phyloP scores from a whole-genome alignment of 1,140 invertebrate genomes.

The Drosophila aff. region DNA sequence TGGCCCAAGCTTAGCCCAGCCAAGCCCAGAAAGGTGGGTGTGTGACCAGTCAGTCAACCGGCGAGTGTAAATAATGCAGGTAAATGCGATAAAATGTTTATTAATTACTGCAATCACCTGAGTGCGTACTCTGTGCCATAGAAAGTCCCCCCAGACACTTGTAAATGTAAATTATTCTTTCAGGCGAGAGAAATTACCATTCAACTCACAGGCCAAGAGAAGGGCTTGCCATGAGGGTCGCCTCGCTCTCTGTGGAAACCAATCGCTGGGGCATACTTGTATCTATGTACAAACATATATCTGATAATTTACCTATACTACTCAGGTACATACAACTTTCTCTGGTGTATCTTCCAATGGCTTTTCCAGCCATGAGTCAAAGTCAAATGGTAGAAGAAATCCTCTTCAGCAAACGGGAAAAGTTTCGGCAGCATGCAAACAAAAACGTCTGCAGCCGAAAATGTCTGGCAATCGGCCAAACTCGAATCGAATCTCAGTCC shows the following conservation, averaged over 20 bases:
- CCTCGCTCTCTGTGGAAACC: slow-evolving; percentile 22
- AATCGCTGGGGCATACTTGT: slow-evolving; percentile 31
- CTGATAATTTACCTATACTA: slow-evolving; percentile 13
- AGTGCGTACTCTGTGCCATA: slow-evolving; percentile 46
- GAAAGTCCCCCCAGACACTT: slow-evolving; percentile 56
- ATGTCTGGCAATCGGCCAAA: slow-evolving; percentile 33
- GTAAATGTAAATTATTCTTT: slow-evolving; percentile 41
- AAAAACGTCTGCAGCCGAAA: slow-evolving; percentile 19
- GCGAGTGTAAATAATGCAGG: slow-evolving; percentile 50
- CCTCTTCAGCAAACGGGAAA: slow-evolving; percentile 28
- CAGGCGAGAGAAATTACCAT: slow-evolving; percentile 67
- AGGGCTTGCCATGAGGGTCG: slow-evolving; percentile 65
- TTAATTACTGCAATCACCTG: slow-evolving; percentile 54
- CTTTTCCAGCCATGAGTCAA: slow-evolving; percentile 54
- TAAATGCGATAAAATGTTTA: slow-evolving; percentile 67
- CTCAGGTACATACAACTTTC: slow-evolving; percentile 27
- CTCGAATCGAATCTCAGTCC: slow-evolving; percentile 14
- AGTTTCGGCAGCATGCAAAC: slow-evolving; percentile 38
- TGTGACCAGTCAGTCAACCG: slow-evolving; percentile 10
- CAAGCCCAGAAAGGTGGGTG: slow-evolving; percentile 33
- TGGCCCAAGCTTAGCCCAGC: slow-evolving; percentile 45
- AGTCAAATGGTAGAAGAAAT: slow-evolving; percentile 56
- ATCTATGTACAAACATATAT: slow-evolving; percentile 17
- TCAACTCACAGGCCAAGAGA: slow-evolving; percentile 57
- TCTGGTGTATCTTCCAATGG: slow-evolving; percentile 7